Percentiles rank a stretch among this genome's conserved stretches.
Evolutionary conservation across 2,113 vertebrate species (phyloP).

Genomic region (Phyllostomus hastatus): DNA sequence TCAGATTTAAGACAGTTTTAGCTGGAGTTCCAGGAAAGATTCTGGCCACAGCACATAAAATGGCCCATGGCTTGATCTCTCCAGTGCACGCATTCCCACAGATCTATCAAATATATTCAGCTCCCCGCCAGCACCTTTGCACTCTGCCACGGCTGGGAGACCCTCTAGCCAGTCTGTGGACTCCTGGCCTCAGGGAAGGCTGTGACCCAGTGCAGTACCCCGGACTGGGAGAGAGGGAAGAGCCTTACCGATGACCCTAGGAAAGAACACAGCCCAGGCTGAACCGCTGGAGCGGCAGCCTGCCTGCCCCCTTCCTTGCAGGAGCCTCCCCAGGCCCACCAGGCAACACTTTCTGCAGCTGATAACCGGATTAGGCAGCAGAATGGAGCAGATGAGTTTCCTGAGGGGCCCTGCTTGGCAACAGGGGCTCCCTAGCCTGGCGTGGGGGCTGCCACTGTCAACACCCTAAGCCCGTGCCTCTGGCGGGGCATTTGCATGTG

Average conservation of each 20-base stretch:
- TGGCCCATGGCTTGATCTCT: neutral
- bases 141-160: neutral
- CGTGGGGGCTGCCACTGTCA: neutral
- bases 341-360: slow-evolving; percentile 54
- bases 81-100: neutral
- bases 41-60: neutral
- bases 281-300: neutral
- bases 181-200: neutral
- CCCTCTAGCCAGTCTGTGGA: neutral
- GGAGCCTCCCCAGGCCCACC: neutral
- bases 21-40: neutral
- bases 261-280: neutral
- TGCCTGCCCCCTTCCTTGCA: neutral
- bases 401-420: slow-evolving; percentile 59
- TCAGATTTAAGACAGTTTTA: neutral
- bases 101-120: neutral
- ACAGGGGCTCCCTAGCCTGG: slow-evolving; percentile 19
- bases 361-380: slow-evolving; percentile 70
- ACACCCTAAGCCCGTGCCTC: neutral
- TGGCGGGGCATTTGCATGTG: slow-evolving; percentile 42
- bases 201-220: neutral
- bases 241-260: neutral
- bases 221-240: neutral
- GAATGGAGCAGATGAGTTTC: slow-evolving; percentile 66
- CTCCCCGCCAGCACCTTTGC: neutral